Evolutionary conservation across 2,888 invertebrate genomes (phyloP), one percentile per base, ranked within the genome.

Genomic region (Thalpophila matura): DNA sequence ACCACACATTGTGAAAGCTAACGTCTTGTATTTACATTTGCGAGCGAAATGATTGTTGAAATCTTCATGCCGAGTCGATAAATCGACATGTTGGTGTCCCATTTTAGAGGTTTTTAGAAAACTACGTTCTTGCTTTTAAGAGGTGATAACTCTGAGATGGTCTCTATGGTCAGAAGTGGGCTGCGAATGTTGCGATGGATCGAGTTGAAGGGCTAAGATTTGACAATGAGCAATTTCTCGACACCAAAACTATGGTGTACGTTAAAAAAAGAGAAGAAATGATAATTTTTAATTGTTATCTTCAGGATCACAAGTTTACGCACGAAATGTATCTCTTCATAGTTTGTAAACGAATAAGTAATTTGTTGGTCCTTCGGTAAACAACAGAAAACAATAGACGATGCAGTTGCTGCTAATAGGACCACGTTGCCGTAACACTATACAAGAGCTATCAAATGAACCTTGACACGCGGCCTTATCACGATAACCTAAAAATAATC

Each of bases 1-100:
- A 74, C 61, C 29, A 60, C 29, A 60, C 80, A 80, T 82, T 88
- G 90, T 88, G 90, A 91, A 90, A 91, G 89, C 87, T 79, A 81
- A 74, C 76, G 74, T 69, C 61, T 76, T 74, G 69, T 82, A 79
- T 84, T 83, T 83, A 79, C 79, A 70, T 76, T 65, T 62, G 63
- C 42, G 22, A 53, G 60, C 64, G 55, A 73, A 75, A 73, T 65
- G 38, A 55, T 72, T 70, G 69, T 80, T 63, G 65, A 65, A 70
- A 80, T 71, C 42, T 60, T 62, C 64, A 67, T 74, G 67, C 24
- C 18, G 40, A 53, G 51, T 31, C 43, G 47, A 54, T 70, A 56
- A 50, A 43, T 63, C 40, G 45, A 55, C 26, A 24, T 61, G 42
- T 20, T 35, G 42, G 20, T 47, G 65, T 40, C 56, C 27, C 12